Conservation (phyloP, 2,113 vertebrate genomes). For the Dromas ardeola region DNA sequence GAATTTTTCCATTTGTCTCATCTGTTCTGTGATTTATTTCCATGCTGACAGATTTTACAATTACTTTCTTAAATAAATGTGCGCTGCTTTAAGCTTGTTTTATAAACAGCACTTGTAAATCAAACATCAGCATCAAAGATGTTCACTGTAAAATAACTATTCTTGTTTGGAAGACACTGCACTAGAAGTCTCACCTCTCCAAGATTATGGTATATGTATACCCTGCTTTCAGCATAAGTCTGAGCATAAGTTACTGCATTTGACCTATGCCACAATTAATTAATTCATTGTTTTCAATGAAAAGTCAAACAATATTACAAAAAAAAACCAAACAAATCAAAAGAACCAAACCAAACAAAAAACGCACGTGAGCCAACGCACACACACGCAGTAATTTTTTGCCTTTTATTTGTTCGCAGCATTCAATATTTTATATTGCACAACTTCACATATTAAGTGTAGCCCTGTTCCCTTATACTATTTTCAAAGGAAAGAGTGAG, state of each 20-base stretch:
- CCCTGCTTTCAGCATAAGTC: not conserved
- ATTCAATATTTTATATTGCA: not conserved
- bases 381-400: not conserved
- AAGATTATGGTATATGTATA: not conserved
- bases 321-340: not conserved
- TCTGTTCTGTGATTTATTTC: conserved; percentile 12
- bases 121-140: conserved; percentile 13
- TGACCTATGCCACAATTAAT: not conserved
- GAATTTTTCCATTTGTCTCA: conserved; percentile 1
- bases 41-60: not conserved
- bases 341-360: not conserved
- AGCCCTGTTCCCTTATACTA: not conserved
- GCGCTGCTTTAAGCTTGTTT: not conserved
- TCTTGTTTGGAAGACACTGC: not conserved
- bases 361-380: not conserved
- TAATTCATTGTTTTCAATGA: not conserved
- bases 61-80: conserved; percentile 34
- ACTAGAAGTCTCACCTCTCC: not conserved
- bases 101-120: conserved; percentile 15
- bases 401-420: not conserved
- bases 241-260: not conserved
- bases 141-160: not conserved
- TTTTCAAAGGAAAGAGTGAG: not conserved
- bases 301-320: not conserved
- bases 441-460: not conserved